Percentiles rank a stretch among this genome's conserved stretches.
Conservation (phyloP, 2,113 vertebrate species). For the Notothenia rossii region DNA sequence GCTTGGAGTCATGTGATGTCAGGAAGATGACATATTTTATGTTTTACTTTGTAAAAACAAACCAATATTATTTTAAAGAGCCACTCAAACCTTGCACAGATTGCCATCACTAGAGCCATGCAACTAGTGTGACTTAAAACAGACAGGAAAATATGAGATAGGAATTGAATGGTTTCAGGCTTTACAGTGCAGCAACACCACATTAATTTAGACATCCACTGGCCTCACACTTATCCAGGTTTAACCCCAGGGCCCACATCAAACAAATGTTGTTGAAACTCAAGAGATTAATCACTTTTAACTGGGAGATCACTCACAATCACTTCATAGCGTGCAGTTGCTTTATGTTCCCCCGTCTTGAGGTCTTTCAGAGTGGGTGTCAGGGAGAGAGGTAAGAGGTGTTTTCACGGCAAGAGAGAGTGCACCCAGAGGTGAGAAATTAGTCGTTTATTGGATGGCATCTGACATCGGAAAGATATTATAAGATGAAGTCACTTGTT, state of each 20-base stretch:
- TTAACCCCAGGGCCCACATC: constrained; percentile 8
- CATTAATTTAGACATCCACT: constrained; percentile 4
- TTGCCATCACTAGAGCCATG: not conserved
- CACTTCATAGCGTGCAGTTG: constrained; percentile 39
- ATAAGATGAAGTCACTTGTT: constrained; percentile 77
- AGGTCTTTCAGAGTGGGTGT: constrained; percentile 28
- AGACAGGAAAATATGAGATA: not conserved
- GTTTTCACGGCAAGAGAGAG: constrained; percentile 54
- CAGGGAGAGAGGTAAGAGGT: constrained; percentile 36
- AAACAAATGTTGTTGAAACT: constrained; percentile 28
- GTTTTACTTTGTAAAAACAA: not conserved
- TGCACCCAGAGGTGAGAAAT: constrained; percentile 71
- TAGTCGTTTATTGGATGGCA: constrained; percentile 63
- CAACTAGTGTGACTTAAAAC: not conserved
- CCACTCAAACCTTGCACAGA: not conserved
- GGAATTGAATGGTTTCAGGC: not conserved
- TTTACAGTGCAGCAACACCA: not conserved
- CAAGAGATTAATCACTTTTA: constrained; percentile 30
- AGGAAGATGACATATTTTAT: not conserved
- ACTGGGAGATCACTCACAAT: constrained; percentile 37
- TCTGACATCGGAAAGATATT: constrained; percentile 65
- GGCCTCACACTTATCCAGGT: not conserved
- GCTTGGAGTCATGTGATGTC: not conserved
- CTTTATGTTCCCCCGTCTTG: constrained; percentile 26
- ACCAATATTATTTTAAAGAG: too few species aligned